These are phyloP conservation scores for Macaca mulatta DNA, from an alignment of 2,113 vertebrate species.

Conservation along the genomic window DNA sequence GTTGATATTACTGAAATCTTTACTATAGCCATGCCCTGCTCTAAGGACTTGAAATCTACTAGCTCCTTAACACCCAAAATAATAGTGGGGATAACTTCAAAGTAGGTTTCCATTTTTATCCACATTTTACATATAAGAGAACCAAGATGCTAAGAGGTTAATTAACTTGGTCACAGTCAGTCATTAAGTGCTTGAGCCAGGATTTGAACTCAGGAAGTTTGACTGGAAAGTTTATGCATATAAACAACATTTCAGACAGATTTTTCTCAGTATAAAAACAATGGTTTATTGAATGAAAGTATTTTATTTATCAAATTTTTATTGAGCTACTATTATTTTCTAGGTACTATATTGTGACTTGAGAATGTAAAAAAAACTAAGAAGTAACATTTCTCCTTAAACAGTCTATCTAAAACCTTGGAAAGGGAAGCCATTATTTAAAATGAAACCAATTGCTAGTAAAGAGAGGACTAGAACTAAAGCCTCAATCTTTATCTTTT, in stretches of 20 bases:
- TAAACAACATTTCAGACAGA: neutral
- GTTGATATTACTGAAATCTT: neutral
- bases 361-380: neutral
- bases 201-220: neutral
- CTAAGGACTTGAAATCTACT: neutral
- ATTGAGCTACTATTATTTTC: neutral
- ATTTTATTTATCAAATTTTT: neutral
- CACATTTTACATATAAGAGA: neutral
- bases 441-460: neutral
- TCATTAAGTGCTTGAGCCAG: neutral
- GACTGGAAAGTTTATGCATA: neutral
- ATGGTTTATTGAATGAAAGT: neutral
- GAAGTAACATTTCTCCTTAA: neutral
- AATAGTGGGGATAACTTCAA: neutral
- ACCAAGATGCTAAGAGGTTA: neutral
- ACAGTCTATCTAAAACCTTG: neutral
- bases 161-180: neutral
- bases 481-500: neutral
- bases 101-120: neutral
- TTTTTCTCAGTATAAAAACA: neutral
- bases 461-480: neutral
- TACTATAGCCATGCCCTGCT: neutral
- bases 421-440: neutral
- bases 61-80: neutral
- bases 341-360: neutral